phyloP scores from a whole-genome alignment of 2,113 vertebrate species.

The Setophaga coronata region DNA sequence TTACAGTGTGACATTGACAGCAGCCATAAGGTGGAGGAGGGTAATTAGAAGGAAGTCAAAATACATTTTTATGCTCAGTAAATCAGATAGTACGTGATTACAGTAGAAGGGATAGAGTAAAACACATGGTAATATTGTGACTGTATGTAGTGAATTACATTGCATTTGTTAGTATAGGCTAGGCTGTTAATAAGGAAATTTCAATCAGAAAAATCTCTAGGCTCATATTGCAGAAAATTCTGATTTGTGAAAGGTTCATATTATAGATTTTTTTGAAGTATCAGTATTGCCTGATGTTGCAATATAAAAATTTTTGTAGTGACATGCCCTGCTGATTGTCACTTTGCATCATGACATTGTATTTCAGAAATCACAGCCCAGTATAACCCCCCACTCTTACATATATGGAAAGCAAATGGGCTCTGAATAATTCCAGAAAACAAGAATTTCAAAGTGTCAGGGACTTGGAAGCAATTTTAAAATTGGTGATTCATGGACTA shows the following conservation, averaged over 20 bases:
- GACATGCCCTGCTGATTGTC: slow-evolving; percentile 57
- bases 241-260: slow-evolving; percentile 27
- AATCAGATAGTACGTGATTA: slow-evolving; percentile 13
- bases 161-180: background rate
- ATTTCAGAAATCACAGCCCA: slow-evolving; percentile 58
- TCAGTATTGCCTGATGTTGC: slow-evolving; percentile 49
- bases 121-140: background rate
- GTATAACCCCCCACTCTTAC: background rate
- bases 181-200: slow-evolving; percentile 34
- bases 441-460: slow-evolving; percentile 50
- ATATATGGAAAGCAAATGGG: slow-evolving; percentile 44
- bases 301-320: slow-evolving; percentile 65
- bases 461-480: slow-evolving; percentile 45
- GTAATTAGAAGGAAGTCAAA: slow-evolving; percentile 37
- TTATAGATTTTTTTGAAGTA: slow-evolving; percentile 69
- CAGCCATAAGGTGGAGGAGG: background rate
- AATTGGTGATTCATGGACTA: slow-evolving; percentile 42
- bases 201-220: slow-evolving; percentile 55
- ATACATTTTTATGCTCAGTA: slow-evolving; percentile 24
- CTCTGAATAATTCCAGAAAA: slow-evolving; percentile 36
- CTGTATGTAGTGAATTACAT: background rate
- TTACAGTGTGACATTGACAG: background rate
- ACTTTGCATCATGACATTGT: slow-evolving; percentile 56
- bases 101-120: background rate
- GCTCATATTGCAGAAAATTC: slow-evolving; percentile 33